Percentiles rank a stretch among this genome's conserved stretches.
phyloP scores from a whole-genome alignment of 2,888 invertebrate species.

The Hirtodrosophila alboralis region DNA sequence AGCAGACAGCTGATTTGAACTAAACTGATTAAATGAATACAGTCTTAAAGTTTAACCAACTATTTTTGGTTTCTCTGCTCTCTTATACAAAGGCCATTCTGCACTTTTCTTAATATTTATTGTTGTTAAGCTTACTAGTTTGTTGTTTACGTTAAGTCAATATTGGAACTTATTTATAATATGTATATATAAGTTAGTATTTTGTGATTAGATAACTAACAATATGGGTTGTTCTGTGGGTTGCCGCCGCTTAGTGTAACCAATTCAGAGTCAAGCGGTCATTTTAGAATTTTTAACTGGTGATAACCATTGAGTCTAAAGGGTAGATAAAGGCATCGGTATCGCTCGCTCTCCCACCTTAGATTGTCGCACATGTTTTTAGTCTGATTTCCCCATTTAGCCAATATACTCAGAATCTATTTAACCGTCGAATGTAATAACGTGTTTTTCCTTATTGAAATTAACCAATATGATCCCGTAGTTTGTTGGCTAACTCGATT shows the following conservation, averaged over 20 bases:
- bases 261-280: conserved; percentile 46
- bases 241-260: conserved; percentile 42
- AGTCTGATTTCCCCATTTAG: conserved; percentile 22
- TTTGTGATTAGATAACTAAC: conserved; percentile 40
- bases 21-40: not conserved
- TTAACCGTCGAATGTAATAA: conserved; percentile 49
- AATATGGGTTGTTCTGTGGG: conserved; percentile 4
- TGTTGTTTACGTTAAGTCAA: not conserved
- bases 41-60: conserved; percentile 8
- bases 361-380: conserved; percentile 48
- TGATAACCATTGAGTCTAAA: conserved; percentile 50
- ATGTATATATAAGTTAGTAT: conserved; percentile 19
- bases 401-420: conserved; percentile 35
- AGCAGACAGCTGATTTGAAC: conserved; percentile 22
- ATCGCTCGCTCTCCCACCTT: conserved; percentile 13
- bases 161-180: not conserved
- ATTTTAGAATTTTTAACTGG: conserved; percentile 51
- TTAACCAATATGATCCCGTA: conserved; percentile 47
- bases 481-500: conserved; percentile 16
- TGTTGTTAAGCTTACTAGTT: not conserved
- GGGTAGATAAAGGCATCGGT: conserved; percentile 54
- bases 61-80: conserved; percentile 1
- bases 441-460: conserved; percentile 32
- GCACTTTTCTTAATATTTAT: not conserved
- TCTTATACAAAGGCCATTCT: too few species aligned